These are phyloP conservation scores for Cybosia mesomella DNA, from an alignment of 2,888 invertebrate species.

Conservation along the genomic window DNA sequence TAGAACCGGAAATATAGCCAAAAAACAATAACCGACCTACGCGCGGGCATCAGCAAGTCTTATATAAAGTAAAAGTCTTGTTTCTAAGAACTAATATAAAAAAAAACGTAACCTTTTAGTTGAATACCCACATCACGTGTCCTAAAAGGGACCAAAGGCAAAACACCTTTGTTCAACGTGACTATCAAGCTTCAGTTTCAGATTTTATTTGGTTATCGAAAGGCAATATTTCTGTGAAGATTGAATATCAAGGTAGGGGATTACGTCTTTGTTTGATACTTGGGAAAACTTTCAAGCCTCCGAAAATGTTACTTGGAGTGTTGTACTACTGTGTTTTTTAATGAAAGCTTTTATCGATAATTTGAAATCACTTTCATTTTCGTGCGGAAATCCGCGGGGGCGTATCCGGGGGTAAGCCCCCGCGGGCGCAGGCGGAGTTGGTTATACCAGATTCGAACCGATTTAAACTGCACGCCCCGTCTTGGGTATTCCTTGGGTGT, in stretches of 20 bases:
- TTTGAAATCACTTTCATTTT: background rate
- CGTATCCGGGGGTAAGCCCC: too few relatives aligned
- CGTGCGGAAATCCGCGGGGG: too few relatives aligned
- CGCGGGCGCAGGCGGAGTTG: too few relatives aligned
- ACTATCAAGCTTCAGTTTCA: background rate
- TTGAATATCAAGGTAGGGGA: constrained; percentile 1
- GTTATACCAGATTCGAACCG: too few relatives aligned
- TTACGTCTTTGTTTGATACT: constrained; percentile 13
- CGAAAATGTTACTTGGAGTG: background rate
- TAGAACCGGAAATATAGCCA: too few relatives aligned
- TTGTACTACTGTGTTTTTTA: background rate
- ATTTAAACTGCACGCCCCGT: too few relatives aligned
- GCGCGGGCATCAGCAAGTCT: too few relatives aligned
- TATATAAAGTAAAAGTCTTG: background rate
- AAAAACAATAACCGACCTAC: too few relatives aligned
- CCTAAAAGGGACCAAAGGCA: background rate
- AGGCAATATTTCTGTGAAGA: constrained; percentile 6
- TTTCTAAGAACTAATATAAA: background rate
- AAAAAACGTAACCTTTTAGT: background rate
- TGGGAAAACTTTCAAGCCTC: background rate
- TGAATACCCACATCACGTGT: constrained; percentile 4
- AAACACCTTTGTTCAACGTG: background rate
- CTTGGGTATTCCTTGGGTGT: too few relatives aligned
- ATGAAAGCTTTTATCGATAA: too few relatives aligned
- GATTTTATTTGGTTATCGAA: constrained; percentile 5